Conservation (phyloP, 1,140 invertebrate species). For the Lordiphosa clarofinis region DNA sequence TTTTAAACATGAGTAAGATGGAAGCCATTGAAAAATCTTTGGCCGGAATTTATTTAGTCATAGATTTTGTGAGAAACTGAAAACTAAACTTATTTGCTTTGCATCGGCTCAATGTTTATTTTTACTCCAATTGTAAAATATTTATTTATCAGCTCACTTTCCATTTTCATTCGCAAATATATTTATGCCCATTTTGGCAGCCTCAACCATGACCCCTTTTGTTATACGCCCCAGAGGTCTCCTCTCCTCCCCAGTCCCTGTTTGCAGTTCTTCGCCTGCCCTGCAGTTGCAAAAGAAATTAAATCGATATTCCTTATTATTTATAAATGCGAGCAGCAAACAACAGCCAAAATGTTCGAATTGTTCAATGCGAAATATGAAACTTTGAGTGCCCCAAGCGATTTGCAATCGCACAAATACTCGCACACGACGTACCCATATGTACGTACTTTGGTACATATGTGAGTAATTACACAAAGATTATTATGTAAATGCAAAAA, state of each 20-base stretch:
- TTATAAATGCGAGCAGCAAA: constrained; percentile 58
- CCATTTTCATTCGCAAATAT: background rate
- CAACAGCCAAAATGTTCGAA: constrained; percentile 14
- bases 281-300: constrained; percentile 44
- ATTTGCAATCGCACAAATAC: constrained; percentile 11
- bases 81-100: no score
- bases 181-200: constrained; percentile 28
- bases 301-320: constrained; percentile 75
- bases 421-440: no score
- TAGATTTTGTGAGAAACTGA: background rate
- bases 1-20: no score
- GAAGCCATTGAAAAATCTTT: no score
- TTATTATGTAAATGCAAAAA: no score
- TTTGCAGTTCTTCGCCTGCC: constrained; percentile 34
- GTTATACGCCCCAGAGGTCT: constrained; percentile 1
- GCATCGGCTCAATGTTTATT: no score
- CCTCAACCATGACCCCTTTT: constrained; percentile 47
- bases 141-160: background rate
- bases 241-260: constrained; percentile 1
- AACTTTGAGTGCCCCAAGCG: background rate
- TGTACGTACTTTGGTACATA: constrained; percentile 1
- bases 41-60: no score
- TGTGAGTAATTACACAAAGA: constrained; percentile 1
- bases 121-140: background rate
- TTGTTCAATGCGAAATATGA: constrained; percentile 27